Evolutionary conservation across 2,888 invertebrate species (phyloP).

Genomic region (Romanomermis culicivorax): DNA sequence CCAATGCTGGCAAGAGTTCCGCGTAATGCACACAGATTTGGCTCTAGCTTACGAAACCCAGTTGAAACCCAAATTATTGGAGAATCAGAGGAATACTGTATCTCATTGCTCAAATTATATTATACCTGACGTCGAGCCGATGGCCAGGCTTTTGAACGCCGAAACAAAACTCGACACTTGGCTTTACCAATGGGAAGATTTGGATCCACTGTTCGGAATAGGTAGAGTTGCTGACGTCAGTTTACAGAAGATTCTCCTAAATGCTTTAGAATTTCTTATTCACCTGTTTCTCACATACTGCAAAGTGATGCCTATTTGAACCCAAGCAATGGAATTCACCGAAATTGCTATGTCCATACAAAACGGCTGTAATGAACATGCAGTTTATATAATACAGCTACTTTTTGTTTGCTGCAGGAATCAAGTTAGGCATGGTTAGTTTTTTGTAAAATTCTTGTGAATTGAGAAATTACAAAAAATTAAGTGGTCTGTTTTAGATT

Average conservation of each 20-base stretch:
- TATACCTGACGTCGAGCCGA: background rate
- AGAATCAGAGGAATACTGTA: background rate
- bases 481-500: no score
- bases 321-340: no score
- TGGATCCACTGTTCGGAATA: background rate
- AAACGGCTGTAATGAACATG: no score
- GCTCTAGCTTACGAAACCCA: background rate
- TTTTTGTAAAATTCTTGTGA: no score
- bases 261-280: background rate
- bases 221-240: background rate
- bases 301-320: no score
- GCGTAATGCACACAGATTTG: background rate
- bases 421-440: no score
- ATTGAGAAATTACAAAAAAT: no score
- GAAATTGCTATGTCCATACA: no score
- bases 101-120: background rate
- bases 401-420: no score
- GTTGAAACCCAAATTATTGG: background rate
- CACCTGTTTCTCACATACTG: no score
- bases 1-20: background rate
- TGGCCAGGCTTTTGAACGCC: background rate
- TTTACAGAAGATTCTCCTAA: background rate
- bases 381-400: no score
- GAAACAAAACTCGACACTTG: background rate
- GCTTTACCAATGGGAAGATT: constrained; percentile 3